Base-by-base conservation (phyloP, 2,113 vertebrate species). In the Nipponia nippon region DNA sequence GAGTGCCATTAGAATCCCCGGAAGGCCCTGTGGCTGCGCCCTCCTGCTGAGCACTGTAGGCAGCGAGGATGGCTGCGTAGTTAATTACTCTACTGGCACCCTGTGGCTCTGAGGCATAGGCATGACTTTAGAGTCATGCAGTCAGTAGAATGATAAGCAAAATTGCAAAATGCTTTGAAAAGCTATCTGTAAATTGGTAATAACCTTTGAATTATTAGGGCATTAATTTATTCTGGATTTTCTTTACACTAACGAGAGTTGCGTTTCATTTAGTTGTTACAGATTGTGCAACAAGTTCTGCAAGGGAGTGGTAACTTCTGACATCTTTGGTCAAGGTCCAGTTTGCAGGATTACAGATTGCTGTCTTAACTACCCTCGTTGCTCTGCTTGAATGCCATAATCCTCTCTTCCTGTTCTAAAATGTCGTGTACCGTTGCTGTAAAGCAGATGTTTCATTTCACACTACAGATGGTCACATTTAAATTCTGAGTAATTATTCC, bases 391-490 rank as follows among this genome's bases (percentile, higher is more conserved):
- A 46, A 91, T 93, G 82, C 83, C 58, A 59, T 83, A 90, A 95
- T 93, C 75, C 47, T 95, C 84, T 95, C 78, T 96, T 96, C 84
- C 91, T 87, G 78, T 85, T 95, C 78, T 77, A 58, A 76, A 70
- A 58, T 73, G 72, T 83, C 67, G 25, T 63, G 81, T 86, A 25
- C 63, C 1, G 3, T 80, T 93, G 84, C 91, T 70, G 66, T 67
- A 70, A 88, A 12, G 40, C 95, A 96, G 91, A 95, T 96, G 94
- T 90, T 97, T 89, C 84, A 73, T 89, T 96, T 93, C 88, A 63
- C 0, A 11, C 80, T 91, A 14, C 92, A 93, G 92, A 92, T 93
- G 77, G 95, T 76, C 81, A 25, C 61, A 34, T 78, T 83, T 91
- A 58, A 40, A 14, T 77, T 69, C 81, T 62, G 78, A 95, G 91